Base-by-base conservation (phyloP, 2,888 invertebrate species). In the Adelognathus sp. region DNA sequence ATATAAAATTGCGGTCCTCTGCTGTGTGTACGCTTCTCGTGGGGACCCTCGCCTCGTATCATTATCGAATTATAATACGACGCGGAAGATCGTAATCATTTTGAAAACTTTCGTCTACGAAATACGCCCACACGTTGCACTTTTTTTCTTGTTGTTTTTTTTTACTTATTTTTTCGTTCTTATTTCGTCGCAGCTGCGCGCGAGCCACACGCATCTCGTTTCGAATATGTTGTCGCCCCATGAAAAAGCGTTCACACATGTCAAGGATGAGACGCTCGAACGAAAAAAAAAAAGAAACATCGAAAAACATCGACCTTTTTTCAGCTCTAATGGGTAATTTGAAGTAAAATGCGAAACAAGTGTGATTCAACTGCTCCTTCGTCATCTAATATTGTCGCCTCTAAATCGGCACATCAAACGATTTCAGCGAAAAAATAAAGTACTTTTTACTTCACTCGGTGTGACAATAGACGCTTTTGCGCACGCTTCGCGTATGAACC, bases 61-160 rank as follows among this genome's bases (percentile, higher is more conserved):
- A 91, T 90, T 90, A 91, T 90, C 90, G 86, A 90, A 91, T 91
- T 91, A 91, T 89, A 75, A 79, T 79, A 84, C 83, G 83, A 80
- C 81, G 82, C 82, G 82, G 83, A 89, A 89, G 90, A 90, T 91
- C 85, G 84, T 89, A 89, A 91, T 91, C 90, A 84, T 84, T 76
- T 82, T 81, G 60, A 56, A 85, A 85, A 85, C 81, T 86, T 84
- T 88, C 83, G 81, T 83, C 88, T 88, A 87, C 84, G 83, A 85
- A 82, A 80, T 81, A 87, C 86, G 85, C 87, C 87, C 81, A 83
- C 87, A 80, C 81, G 81, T 79, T 80, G 72, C 72, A 72, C 71
- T 81, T 82, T 75, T 72, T 74, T 63, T 36, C 64, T 54, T 70
- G 46, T 54, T 56, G 71, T 46, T 73, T 76, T 79, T 78, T 74